A percentile compares a stretch with the other conserved stretches of the same genome.
phyloP scores from a whole-genome alignment of 2,888 invertebrate species.

The Entomobrya proxima region DNA sequence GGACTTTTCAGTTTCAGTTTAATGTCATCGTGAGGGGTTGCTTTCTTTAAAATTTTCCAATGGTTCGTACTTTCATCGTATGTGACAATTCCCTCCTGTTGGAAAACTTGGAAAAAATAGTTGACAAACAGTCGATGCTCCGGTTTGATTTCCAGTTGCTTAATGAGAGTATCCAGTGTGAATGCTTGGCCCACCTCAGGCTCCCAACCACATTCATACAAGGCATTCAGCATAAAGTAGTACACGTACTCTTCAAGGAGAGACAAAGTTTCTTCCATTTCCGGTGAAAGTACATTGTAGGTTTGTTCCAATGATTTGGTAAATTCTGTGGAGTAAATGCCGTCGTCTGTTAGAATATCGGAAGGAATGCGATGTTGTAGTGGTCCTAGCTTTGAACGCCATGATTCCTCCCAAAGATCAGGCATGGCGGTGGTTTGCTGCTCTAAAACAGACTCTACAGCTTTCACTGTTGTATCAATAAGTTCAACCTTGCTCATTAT shows the following conservation, averaged over 20 bases:
- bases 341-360: background rate
- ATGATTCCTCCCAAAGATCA: constrained; percentile 47
- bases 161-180: background rate
- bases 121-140: background rate
- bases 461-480: constrained; percentile 47
- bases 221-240: background rate
- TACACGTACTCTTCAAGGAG: background rate
- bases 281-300: background rate
- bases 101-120: constrained; percentile 12
- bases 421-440: constrained; percentile 46
- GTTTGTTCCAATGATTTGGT: background rate
- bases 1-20: background rate
- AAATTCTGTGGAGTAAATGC: background rate
- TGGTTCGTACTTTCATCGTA: background rate
- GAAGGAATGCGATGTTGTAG: background rate
- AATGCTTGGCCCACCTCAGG: background rate
- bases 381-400: constrained; percentile 34
- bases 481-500: constrained; percentile 30
- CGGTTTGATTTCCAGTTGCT: background rate
- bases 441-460: constrained; percentile 41
- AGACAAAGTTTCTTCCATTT: background rate
- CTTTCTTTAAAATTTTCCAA: background rate
- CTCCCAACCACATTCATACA: constrained; percentile 27
- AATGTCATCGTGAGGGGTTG: background rate
- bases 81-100: background rate